Evolutionary conservation across 2,888 invertebrate species (phyloP), one percentile per base, ranked within the genome.

Genomic region (Himalopsyche anomala): DNA sequence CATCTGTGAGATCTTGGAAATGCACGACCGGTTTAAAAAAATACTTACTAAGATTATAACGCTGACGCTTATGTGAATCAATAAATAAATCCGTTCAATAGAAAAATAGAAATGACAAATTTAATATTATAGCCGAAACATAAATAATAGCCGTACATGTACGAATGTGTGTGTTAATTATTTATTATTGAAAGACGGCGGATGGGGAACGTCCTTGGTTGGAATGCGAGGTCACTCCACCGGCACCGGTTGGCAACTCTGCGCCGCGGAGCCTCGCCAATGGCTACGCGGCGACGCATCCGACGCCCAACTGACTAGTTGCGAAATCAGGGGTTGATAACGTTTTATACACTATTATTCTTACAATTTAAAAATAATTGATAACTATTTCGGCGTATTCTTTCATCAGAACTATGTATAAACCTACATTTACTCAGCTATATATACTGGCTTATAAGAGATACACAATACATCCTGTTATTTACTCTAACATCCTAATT

Each of bases 211-310:
- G 93, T 93, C 93, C 93, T 93, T 93, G 93, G 89, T 90, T 92
- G 91, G 93, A 93, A 93, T 93, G 93, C 92, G 93, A 93, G 93
- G 93, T 90, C 92, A 85, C 55, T 19, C 54, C 80, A 36, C 36
- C 79, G 84, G 55, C 81, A 45, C 54, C 17, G 82, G 56, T 56
- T 38, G 55, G 56, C 82, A 62, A 55, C 56, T 56, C 82, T n/a
- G 80, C 45, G 19, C 45, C 9, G 17, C 12, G 17, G 80, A 80
- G 80, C 80, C 80, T 51, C n/a, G 42, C 40, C 45, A 15, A 62
- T 62, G 28, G 62, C 62, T 28, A 19, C 12, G 36, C 74, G 36
- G 19, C 74, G 74, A 19, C 74, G 12, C 74, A 38, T 74, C 74
- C 74, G 74, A 74, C 74, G 74, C 74, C 74, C 36, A 19, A 38